Evolutionary conservation across 1,140 invertebrate species (phyloP), one percentile per base, ranked within the genome.

Genomic region (Papilio helenus): DNA sequence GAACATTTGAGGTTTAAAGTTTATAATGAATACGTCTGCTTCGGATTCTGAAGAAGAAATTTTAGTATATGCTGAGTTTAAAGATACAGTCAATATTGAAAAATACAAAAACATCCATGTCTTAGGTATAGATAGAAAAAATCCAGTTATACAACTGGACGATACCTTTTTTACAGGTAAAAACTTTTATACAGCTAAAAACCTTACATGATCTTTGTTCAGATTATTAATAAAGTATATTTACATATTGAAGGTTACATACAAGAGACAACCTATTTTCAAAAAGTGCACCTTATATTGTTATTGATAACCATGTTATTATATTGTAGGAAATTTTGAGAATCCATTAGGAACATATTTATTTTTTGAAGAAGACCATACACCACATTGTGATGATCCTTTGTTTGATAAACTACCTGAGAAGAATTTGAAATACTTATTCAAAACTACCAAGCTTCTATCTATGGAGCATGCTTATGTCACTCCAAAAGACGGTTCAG

Each of bases 381-480:
- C 85, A 5, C 85, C 88, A 34, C 78, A 86, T 23, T 84, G 84
- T 77, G 51, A 46, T 26, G 94, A 95, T 83, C 87, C 89, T 1
- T 82, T 95, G 65, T 95, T 95, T 89, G 92, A 94, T 68, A 88
- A 89, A 83, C 76, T 92, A 29, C 89, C 93, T 71, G 90, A 94
- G 82, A 91, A 90, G 79, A 89, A 85, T 81, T 82, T 95, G 26
- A 92, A 94, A 81, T 95, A 90, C 83, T 7, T 92, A 18, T 89
- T 86, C 77, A 94, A 94, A 83, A 90, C 93, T 26, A 90, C 87
- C 61, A 95, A 95, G 85, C 84, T 84, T 74, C 76, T 95, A 46
- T 88, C 86, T 79, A 87, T 94, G 84, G 88, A 94, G 81, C 93
- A 92, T 89, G 89, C 92, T 39, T 94, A 94, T 88, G 84, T 95